Conservation (phyloP, 2,797 vertebrate genomes). For the Phataginus tricuspis region DNA sequence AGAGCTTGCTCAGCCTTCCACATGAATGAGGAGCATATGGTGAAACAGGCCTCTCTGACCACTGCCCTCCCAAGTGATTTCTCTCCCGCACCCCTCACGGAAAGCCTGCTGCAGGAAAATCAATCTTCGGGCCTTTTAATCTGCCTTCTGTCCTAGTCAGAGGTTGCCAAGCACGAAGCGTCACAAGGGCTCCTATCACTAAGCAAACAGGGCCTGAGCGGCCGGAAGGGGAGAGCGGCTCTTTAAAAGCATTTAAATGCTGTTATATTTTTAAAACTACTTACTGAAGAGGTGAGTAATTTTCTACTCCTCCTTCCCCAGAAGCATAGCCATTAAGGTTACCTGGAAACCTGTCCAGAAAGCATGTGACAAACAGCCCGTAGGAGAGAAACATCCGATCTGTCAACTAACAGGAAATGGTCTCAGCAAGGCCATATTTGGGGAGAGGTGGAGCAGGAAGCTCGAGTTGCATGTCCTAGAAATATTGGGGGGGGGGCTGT, state of each 20-base stretch:
- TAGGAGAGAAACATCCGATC: constrained; percentile 46
- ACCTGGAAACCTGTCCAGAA: constrained; percentile 68
- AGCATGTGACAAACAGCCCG: constrained; percentile 21
- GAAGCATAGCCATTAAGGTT: constrained; percentile 62
- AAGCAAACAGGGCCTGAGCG: constrained; percentile 53
- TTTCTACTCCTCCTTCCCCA: constrained; percentile 60
- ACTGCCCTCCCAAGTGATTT: background rate
- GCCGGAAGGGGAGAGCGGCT: constrained; percentile 46
- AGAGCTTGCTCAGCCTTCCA: background rate
- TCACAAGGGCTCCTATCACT: constrained; percentile 26
- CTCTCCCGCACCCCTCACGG: background rate
- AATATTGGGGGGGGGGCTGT: background rate
- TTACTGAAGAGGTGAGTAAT: constrained; percentile 43
- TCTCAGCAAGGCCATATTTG: background rate
- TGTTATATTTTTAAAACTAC: constrained; percentile 65
- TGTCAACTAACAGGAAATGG: constrained; percentile 48
- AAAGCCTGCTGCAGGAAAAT: constrained; percentile 30
- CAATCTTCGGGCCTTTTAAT: background rate
- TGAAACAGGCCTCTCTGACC: background rate
- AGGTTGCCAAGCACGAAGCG: background rate
- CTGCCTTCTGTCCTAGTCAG: constrained; percentile 40
- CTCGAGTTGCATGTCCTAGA: background rate
- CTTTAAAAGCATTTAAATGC: constrained; percentile 72
- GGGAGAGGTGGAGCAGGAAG: background rate
- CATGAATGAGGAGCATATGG: background rate